These are phyloP conservation scores for Orestias chungarensis DNA, from an alignment of 2,797 vertebrate genomes.

Conservation along the genomic window DNA sequence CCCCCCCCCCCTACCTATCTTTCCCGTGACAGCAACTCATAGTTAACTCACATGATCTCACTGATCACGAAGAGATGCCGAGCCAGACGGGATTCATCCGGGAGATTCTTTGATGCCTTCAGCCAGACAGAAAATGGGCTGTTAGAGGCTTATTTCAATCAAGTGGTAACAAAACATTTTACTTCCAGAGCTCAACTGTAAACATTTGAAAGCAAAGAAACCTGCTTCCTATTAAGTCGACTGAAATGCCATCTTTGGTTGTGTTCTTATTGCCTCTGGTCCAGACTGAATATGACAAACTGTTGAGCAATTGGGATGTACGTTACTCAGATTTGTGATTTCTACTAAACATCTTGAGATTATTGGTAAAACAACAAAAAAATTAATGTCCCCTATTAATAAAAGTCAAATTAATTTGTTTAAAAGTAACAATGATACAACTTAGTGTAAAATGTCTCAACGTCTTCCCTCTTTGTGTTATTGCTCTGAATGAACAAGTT, in stretches of 20 bases:
- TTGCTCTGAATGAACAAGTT: not conserved
- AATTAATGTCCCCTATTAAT: not conserved
- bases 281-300: not conserved
- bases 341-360: too few relatives aligned
- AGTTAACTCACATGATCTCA: slow-evolving; percentile 53
- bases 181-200: not conserved
- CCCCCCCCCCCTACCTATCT: slow-evolving; percentile 10
- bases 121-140: slow-evolving; percentile 12
- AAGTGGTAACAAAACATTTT: slow-evolving; percentile 5
- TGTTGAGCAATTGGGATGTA: not conserved
- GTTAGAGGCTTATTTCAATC: slow-evolving; percentile 1
- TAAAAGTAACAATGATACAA: slow-evolving; percentile 2
- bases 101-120: slow-evolving; percentile 11
- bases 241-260: not conserved
- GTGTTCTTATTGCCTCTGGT: not conserved
- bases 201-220: not conserved
- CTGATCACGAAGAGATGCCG: slow-evolving; percentile 33
- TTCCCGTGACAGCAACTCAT: slow-evolving; percentile 59
- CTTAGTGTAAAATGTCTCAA: not conserved
- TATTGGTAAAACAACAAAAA: not conserved
- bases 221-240: not conserved
- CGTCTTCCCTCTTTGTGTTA: not conserved
- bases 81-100: slow-evolving; percentile 29
- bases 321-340: not conserved
- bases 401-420: not conserved